Conservation (phyloP, 1,140 invertebrate species). For the Lordiphosa collinella region DNA sequence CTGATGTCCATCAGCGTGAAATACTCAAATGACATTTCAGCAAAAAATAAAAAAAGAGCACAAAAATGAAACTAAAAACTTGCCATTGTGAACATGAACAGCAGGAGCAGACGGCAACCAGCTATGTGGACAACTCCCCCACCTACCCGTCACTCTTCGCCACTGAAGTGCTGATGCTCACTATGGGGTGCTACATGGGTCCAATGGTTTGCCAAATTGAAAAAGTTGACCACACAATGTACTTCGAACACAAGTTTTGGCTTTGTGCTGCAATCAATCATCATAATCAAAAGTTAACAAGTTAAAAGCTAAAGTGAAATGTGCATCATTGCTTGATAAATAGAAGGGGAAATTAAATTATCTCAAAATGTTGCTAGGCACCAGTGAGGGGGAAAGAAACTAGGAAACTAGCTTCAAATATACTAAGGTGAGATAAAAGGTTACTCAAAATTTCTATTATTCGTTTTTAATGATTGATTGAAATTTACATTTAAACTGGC, state of each 20-base stretch:
- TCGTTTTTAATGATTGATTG: too few relatives aligned
- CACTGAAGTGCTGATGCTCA: background rate
- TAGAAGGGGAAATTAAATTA: slow-evolving; percentile 5
- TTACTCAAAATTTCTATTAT: too few relatives aligned
- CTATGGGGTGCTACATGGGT: background rate
- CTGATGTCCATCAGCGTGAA: slow-evolving; percentile 68
- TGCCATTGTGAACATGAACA: slow-evolving; percentile 51
- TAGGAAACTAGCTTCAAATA: too few relatives aligned
- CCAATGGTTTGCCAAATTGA: slow-evolving; percentile 39
- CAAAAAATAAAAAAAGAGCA: slow-evolving; percentile 6
- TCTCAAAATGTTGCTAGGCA: slow-evolving; percentile 8
- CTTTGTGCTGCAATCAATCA: slow-evolving; percentile 38
- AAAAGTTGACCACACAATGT: slow-evolving; percentile 51
- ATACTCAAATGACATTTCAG: slow-evolving; percentile 69
- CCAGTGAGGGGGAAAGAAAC: too few relatives aligned
- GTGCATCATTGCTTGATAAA: background rate
- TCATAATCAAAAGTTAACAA: slow-evolving; percentile 48
- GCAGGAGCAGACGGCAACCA: slow-evolving; percentile 32
- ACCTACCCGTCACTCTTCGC: background rate
- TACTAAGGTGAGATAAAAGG: too few relatives aligned
- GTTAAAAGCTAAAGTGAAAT: slow-evolving; percentile 30
- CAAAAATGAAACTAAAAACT: slow-evolving; percentile 55
- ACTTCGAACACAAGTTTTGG: slow-evolving; percentile 40
- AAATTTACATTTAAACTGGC: too few relatives aligned
- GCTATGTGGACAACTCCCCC: slow-evolving; percentile 22